Conservation (phyloP, 2,888 invertebrate genomes). For the Epirrita christyi region DNA sequence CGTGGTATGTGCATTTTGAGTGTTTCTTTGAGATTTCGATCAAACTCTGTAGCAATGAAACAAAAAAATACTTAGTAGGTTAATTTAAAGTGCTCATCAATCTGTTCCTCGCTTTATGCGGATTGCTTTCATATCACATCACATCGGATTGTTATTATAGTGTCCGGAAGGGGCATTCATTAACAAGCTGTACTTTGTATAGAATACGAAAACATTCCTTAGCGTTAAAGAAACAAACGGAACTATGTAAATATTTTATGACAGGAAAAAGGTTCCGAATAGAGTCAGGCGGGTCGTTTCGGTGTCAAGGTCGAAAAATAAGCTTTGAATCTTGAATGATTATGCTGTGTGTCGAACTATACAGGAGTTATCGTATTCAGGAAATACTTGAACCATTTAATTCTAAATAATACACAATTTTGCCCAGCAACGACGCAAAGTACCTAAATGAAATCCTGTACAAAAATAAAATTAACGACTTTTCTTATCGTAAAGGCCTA, state of each 20-base stretch:
- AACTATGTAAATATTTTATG: constrained; percentile 20
- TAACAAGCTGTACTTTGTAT: constrained; percentile 23
- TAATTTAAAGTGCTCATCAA: background rate
- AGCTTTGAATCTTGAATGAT: background rate
- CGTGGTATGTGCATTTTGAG: constrained; percentile 62
- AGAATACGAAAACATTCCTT: constrained; percentile 20
- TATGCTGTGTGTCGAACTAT: background rate
- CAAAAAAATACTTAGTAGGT: constrained; percentile 2
- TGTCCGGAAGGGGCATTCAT: constrained; percentile 27
- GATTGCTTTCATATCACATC: constrained; percentile 23
- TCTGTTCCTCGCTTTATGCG: constrained; percentile 8
- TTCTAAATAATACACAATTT: background rate
- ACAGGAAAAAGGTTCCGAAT: constrained; percentile 30
- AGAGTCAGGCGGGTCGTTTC: constrained; percentile 25
- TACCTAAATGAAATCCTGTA: background rate
- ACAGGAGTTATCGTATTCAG: background rate
- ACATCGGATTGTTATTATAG: constrained; percentile 23
- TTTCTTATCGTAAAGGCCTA: background rate
- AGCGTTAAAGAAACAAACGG: constrained; percentile 32
- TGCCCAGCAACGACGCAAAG: background rate
- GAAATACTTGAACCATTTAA: background rate
- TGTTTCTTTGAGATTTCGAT: constrained; percentile 53
- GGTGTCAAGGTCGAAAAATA: constrained; percentile 33
- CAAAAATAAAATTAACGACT: background rate
- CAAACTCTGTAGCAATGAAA: constrained; percentile 65